phyloP scores from a whole-genome alignment of 1,140 invertebrate species.

The Akabosia matsudoensis region DNA sequence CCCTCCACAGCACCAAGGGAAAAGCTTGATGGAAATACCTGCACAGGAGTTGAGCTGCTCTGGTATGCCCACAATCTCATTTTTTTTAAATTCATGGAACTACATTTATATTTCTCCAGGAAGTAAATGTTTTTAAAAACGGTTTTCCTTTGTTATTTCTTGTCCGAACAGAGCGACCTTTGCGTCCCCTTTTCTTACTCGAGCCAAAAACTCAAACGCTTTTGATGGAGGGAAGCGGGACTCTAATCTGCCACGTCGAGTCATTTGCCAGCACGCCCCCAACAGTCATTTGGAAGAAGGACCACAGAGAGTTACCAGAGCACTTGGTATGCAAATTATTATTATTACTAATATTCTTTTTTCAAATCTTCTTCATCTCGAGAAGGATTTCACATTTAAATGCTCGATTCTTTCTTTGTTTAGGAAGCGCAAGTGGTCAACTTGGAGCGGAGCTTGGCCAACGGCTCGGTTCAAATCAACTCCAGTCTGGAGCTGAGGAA shows the following conservation, averaged over 20 bases:
- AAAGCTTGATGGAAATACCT: conserved; percentile 31
- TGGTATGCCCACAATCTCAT: too few relatives aligned
- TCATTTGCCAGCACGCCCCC: conserved; percentile 62
- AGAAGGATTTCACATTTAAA: background rate
- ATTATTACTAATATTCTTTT: too few relatives aligned
- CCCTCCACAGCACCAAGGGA: conserved; percentile 26
- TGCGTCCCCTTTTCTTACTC: conserved; percentile 77
- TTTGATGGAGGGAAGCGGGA: conserved; percentile 78
- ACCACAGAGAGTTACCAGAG: conserved; percentile 68
- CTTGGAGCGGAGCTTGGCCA: conserved; percentile 46
- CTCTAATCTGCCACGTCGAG: conserved; percentile 73
- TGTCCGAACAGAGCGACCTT: conserved; percentile 63
- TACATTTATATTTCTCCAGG: too few relatives aligned
- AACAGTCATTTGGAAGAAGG: conserved; percentile 82
- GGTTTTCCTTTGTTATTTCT: background rate
- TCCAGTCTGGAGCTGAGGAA: conserved; percentile 69
- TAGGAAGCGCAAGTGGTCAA: conserved; percentile 43
- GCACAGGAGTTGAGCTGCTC: conserved; percentile 54
- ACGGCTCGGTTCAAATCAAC: conserved; percentile 51
- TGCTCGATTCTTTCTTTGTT: background rate
- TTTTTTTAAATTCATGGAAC: too few relatives aligned
- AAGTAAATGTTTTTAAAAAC: background rate
- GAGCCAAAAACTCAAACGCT: conserved; percentile 76
- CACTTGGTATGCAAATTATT: too few relatives aligned
- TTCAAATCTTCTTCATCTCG: background rate